A percentile compares a stretch with the other conserved stretches of the same genome.
These are phyloP conservation scores for Lonchura striata DNA, from an alignment of 2,113 vertebrate genomes.

Conservation along the genomic window DNA sequence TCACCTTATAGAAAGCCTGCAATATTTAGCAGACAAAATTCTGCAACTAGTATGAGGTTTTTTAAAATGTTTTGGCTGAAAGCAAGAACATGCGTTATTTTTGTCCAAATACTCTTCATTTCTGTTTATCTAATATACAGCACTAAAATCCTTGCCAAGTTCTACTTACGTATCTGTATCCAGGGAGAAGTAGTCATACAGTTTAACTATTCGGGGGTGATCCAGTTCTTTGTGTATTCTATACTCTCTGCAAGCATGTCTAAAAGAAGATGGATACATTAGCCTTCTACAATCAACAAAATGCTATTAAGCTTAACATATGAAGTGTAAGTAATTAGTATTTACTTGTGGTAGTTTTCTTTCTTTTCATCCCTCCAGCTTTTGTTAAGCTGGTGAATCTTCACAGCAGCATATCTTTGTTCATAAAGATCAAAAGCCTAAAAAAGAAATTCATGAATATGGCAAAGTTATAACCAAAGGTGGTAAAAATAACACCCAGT, in stretches of 20 bases:
- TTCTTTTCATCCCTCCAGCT: constrained; percentile 99
- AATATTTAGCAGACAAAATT: background rate
- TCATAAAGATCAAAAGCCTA: constrained; percentile 99
- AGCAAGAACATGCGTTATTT: background rate
- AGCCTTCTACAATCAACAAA: constrained; percentile 35
- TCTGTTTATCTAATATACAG: background rate
- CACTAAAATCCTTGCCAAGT: background rate
- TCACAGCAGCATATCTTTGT: constrained; percentile 98
- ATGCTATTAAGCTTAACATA: constrained; percentile 23
- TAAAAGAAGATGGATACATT: constrained; percentile 66
- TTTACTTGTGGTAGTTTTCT: constrained; percentile 99
- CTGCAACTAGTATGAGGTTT: background rate
- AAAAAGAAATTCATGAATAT: constrained; percentile 36
- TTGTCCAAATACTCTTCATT: background rate
- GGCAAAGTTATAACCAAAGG: constrained; percentile 10
- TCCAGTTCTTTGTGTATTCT: constrained; percentile 99
- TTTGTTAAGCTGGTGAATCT: constrained; percentile 99
- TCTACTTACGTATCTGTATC: constrained; percentile 97
- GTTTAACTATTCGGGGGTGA: constrained; percentile 98
- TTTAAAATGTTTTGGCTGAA: background rate
- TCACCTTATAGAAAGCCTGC: background rate
- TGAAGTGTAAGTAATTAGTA: constrained; percentile 48
- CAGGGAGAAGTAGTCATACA: constrained; percentile 99
- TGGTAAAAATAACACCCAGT: background rate
- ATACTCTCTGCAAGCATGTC: constrained; percentile 98